A percentile compares a stretch with the other conserved stretches of the same genome.
phyloP scores from a whole-genome alignment of 2,888 invertebrate genomes.

The Selenia dentaria region DNA sequence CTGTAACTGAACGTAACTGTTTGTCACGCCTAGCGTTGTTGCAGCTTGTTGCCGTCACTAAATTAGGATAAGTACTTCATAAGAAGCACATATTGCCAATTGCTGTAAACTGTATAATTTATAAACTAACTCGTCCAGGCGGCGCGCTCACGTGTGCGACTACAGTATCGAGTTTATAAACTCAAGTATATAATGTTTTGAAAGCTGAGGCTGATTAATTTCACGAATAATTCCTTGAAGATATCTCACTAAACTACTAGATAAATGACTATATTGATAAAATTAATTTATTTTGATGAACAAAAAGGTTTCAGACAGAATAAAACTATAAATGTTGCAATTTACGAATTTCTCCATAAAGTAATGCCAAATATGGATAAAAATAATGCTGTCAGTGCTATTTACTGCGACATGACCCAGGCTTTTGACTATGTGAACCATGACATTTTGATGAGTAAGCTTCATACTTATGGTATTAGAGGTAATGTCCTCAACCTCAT shows the following conservation, averaged over 20 bases:
- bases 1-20: slow-evolving; percentile 16
- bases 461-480: neutral
- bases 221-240: too few species aligned
- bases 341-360: neutral
- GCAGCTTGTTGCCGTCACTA: slow-evolving; percentile 5
- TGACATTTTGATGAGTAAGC: neutral
- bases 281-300: too few species aligned
- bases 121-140: too few species aligned
- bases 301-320: neutral
- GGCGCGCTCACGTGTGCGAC: neutral
- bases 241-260: too few species aligned
- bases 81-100: neutral
- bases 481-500: neutral
- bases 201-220: too few species aligned
- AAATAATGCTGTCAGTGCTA: neutral
- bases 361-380: neutral
- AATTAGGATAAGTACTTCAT: slow-evolving; percentile 2
- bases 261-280: too few species aligned
- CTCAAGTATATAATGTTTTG: too few species aligned
- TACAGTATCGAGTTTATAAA: neutral
- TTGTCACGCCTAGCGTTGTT: neutral
- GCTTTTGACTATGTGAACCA: neutral
- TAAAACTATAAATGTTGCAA: neutral
- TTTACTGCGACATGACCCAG: neutral
- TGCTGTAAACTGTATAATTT: neutral